Base-by-base conservation (phyloP, 1,140 invertebrate species). In the Hermatobates lingyangjiaoensis region DNA sequence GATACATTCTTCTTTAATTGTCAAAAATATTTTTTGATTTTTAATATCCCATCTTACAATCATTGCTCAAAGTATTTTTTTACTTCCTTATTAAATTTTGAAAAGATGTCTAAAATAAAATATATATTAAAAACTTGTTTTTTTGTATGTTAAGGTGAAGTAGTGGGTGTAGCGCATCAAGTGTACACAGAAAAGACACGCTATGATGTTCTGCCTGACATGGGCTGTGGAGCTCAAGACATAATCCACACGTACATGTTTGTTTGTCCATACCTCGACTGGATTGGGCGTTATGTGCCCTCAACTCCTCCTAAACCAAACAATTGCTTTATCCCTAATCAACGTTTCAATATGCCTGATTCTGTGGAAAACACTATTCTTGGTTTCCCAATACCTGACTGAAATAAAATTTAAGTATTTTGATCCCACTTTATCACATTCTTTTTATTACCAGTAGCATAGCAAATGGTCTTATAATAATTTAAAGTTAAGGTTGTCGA, bases 241-340 rank as follows among this genome's bases (percentile, higher is more conserved):
- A 51, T 58, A 7, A 53, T 56, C 7, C 57, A 58, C 46, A 58
- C 57, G 15, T 56, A 58, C 47, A 58, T 58, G 55, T 58, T 58
- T 38, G 48, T 48, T 12, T 58, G 57, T n/a, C 52, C 57, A 23
- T 58, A 54, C 45, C 25, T 58, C 7, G 40, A 58, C 45, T 56
- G 57, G 57, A 52, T 58, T 21, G 39, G 51, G 27, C 14, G 27
- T 15, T 50, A 52, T 20, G 39, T 58, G 26, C 14, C 45, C 21
- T 26, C 46, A 24, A 50, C 44, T 1, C 55, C 55, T 14, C 39
- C n/a, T 1, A 54, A 50, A 40, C 57, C 57, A 18, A 15, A 28
- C 26, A 49, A 50, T 21, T 57, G 56, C 34, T 57, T 56, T 24
- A 28, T 28, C 5, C 39, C 12, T 30, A 45, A 27, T 30, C 39